These are phyloP conservation scores for Philereme transversata DNA, from an alignment of 2,888 invertebrate genomes.

Conservation along the genomic window DNA sequence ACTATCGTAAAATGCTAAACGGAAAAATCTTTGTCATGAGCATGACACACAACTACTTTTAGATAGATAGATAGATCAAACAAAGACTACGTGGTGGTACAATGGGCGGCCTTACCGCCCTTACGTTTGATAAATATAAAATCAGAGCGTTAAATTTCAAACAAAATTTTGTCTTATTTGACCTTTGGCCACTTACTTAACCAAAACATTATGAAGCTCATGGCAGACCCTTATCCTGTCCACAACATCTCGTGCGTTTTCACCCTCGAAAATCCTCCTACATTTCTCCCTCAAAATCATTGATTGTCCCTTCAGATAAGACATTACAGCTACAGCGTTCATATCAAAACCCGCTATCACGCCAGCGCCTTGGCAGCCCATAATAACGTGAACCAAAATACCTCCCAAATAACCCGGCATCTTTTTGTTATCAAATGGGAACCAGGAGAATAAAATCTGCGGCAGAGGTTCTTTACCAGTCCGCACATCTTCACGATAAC, in stretches of 20 bases:
- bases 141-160: neutral
- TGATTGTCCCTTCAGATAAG: slow-evolving; percentile 65
- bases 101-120: too few relatives aligned
- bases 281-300: slow-evolving; percentile 55
- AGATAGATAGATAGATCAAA: too few relatives aligned
- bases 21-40: too few relatives aligned
- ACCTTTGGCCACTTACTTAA: slow-evolving; percentile 50
- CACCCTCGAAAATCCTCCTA: slow-evolving; percentile 47
- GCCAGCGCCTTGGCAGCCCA: slow-evolving; percentile 54
- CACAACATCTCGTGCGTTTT: slow-evolving; percentile 32
- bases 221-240: slow-evolving; percentile 62
- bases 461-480: slow-evolving; percentile 56
- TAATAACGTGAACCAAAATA: slow-evolving; percentile 49
- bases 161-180: neutral
- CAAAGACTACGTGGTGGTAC: too few relatives aligned
- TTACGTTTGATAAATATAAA: too few relatives aligned
- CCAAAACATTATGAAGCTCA: slow-evolving; percentile 56
- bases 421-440: slow-evolving; percentile 61
- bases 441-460: slow-evolving; percentile 64
- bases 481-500: slow-evolving; percentile 50
- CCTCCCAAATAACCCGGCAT: slow-evolving; percentile 60
- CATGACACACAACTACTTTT: too few relatives aligned
- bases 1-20: too few relatives aligned
- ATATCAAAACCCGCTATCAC: slow-evolving; percentile 59
- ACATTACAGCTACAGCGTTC: slow-evolving; percentile 59